Evolutionary conservation across 2,888 invertebrate genomes (phyloP).

Genomic region (Oscheius sp.): DNA sequence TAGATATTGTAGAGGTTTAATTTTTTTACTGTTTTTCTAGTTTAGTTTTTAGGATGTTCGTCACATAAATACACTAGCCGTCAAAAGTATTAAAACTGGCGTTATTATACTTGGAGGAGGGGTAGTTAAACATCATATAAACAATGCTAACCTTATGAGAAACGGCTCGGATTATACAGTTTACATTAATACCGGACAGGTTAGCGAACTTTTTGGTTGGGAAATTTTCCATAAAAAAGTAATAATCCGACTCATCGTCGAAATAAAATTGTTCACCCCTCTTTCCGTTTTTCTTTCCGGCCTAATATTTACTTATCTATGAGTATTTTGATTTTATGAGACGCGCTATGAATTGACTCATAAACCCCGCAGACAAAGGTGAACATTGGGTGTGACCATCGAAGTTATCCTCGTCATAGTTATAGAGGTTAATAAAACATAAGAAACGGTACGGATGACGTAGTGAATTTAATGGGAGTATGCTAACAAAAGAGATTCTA

Average conservation of each 20-base stretch:
- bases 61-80: slow-evolving; percentile 89
- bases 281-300: neutral
- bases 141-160: slow-evolving; percentile 98
- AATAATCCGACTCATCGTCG: neutral
- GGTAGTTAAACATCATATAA: slow-evolving; percentile 96
- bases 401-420: neutral
- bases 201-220: neutral
- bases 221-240: neutral
- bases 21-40: neutral
- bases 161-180: slow-evolving; percentile 96
- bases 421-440: neutral
- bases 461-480: neutral
- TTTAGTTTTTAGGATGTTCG: slow-evolving; percentile 74
- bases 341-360: neutral
- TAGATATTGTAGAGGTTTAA: slow-evolving; percentile 86
- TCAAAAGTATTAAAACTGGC: slow-evolving; percentile 90
- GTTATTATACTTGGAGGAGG: slow-evolving; percentile 81
- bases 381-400: neutral
- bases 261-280: neutral
- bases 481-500: too few species aligned
- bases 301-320: neutral
- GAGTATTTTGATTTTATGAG: too few species aligned
- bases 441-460: neutral
- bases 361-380: slow-evolving; percentile 5
- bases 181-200: slow-evolving; percentile 84